Evolutionary conservation across 2,888 invertebrate species (phyloP).

Genomic region (Cryptophagus acutangulus): DNA sequence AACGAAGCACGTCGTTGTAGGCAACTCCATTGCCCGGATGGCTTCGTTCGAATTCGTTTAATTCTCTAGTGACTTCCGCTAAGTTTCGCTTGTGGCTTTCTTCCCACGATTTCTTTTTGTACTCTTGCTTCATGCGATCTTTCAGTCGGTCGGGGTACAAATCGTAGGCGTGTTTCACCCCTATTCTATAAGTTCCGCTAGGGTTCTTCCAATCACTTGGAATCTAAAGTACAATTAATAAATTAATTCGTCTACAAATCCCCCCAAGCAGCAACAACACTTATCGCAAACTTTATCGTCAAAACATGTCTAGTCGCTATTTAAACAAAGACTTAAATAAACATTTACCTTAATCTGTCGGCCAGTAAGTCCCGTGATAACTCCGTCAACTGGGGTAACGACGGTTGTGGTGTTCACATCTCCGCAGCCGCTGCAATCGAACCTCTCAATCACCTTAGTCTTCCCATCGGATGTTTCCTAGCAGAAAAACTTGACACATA

Average conservation of each 20-base stretch:
- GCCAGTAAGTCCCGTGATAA: slow-evolving; percentile 80
- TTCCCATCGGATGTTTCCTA: slow-evolving; percentile 85
- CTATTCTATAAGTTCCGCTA: slow-evolving; percentile 78
- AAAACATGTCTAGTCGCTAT: neutral
- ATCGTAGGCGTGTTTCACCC: slow-evolving; percentile 78
- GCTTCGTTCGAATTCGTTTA: slow-evolving; percentile 67
- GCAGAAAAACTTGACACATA: slow-evolving; percentile 24
- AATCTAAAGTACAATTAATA: slow-evolving; percentile 57
- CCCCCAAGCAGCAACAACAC: too few relatives aligned
- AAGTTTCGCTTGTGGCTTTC: slow-evolving; percentile 70
- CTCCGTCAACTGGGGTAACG: slow-evolving; percentile 62
- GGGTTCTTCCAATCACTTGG: slow-evolving; percentile 81
- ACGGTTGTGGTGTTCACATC: slow-evolving; percentile 89
- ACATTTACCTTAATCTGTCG: slow-evolving; percentile 84
- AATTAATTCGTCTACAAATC: too few relatives aligned
- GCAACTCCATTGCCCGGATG: slow-evolving; percentile 25
- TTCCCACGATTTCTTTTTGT: slow-evolving; percentile 82
- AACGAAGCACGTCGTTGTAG: too few relatives aligned
- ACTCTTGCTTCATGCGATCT: slow-evolving; percentile 69
- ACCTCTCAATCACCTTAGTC: slow-evolving; percentile 89
- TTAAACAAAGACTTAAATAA: too few relatives aligned
- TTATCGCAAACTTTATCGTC: neutral
- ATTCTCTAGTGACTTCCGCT: slow-evolving; percentile 70
- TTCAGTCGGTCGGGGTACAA: slow-evolving; percentile 80
- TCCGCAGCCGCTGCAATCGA: slow-evolving; percentile 94